phyloP scores from a whole-genome alignment of 1,140 invertebrate species.

The Argopecten irradians region DNA sequence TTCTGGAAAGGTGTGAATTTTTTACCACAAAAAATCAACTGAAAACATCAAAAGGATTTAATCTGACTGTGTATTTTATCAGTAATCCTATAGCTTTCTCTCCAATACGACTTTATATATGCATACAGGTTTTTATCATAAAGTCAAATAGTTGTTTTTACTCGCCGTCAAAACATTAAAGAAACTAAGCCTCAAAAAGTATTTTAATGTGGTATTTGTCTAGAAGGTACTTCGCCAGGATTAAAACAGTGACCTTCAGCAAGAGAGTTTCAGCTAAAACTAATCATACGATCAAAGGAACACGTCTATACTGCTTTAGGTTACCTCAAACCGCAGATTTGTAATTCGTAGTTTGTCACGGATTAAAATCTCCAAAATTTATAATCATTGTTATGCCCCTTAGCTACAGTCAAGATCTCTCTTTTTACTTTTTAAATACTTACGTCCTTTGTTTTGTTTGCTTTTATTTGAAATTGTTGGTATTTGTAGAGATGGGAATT shows the following conservation, averaged over 20 bases:
- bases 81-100: neutral
- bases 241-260: neutral
- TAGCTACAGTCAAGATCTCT: neutral
- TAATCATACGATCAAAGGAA: slow-evolving; percentile 1
- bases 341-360: neutral
- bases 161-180: neutral
- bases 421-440: neutral
- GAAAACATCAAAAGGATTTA: neutral
- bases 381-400: slow-evolving; percentile 15
- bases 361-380: neutral
- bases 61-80: neutral
- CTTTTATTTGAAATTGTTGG: neutral
- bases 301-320: neutral
- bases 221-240: neutral
- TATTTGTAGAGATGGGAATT: neutral
- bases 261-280: neutral
- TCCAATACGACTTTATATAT: neutral
- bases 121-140: neutral
- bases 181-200: slow-evolving; percentile 9
- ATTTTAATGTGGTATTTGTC: slow-evolving; percentile 13
- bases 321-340: neutral
- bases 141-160: slow-evolving; percentile 12
- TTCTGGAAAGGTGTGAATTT: neutral
- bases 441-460: neutral
- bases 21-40: neutral